Conservation (phyloP, 2,888 invertebrate species). For the Cheilosia vernalis region DNA sequence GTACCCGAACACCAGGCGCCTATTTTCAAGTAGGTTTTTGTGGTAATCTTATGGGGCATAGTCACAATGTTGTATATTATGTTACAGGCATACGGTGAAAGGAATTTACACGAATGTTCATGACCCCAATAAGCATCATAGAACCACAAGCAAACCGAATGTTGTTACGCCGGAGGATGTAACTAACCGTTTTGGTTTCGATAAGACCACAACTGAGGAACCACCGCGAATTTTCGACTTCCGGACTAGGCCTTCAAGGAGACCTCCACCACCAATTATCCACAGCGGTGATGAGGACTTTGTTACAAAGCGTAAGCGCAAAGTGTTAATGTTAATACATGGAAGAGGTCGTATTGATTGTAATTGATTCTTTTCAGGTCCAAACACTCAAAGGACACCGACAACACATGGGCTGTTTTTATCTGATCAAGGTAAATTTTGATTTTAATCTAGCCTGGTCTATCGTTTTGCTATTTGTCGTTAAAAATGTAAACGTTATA, state of each 20-base stretch:
- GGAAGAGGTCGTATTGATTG: not conserved
- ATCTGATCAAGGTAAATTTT: too few species aligned
- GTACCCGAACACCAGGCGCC: not conserved
- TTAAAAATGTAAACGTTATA: too few species aligned
- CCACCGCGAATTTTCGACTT: not conserved
- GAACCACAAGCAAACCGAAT: not conserved
- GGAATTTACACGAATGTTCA: conserved; percentile 58
- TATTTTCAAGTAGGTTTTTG: conserved; percentile 1
- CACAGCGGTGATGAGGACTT: conserved; percentile 75
- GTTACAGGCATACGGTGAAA: conserved; percentile 64
- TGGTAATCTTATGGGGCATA: not conserved
- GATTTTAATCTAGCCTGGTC: too few species aligned
- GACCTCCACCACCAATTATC: conserved; percentile 74
- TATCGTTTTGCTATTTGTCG: too few species aligned
- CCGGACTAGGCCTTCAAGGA: conserved; percentile 11
- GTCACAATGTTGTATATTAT: not conserved
- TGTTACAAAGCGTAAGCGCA: conserved; percentile 1
- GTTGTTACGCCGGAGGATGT: not conserved
- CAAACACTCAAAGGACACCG: too few species aligned
- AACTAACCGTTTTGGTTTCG: not conserved
- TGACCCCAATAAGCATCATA: not conserved
- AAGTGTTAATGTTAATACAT: not conserved
- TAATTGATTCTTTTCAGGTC: not conserved
- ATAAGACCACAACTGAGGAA: not conserved
- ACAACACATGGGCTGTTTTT: too few species aligned